Conservation (phyloP, 2,113 vertebrate species). For the Hemiscyllium ocellatum region DNA sequence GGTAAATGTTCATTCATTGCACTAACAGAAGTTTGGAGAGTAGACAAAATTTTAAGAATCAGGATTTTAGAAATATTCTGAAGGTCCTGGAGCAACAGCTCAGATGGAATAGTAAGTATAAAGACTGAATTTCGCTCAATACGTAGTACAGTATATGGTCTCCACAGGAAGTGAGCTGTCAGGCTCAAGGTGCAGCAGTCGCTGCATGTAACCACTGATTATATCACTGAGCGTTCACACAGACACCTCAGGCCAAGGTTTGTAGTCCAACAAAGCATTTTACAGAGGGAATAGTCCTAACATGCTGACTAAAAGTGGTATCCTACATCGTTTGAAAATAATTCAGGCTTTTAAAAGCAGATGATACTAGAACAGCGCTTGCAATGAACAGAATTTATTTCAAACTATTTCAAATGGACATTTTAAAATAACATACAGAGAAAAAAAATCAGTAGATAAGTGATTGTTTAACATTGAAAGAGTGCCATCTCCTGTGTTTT, state of each 20-base stretch:
- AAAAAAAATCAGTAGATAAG: background rate
- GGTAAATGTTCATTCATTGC: background rate
- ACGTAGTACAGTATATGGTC: background rate
- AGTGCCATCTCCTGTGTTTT: constrained; percentile 31
- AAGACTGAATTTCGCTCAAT: background rate
- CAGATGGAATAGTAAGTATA: background rate
- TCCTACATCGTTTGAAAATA: background rate
- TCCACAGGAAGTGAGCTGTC: background rate
- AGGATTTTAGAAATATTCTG: background rate
- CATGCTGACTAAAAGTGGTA: background rate
- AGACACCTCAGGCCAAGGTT: background rate
- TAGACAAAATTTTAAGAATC: background rate
- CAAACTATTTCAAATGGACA: background rate
- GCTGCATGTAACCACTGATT: background rate
- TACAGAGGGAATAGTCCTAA: background rate
- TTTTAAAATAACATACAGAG: background rate
- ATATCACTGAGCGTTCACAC: background rate
- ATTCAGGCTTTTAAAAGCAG: background rate
- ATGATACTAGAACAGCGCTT: background rate
- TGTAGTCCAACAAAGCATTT: constrained; percentile 11
- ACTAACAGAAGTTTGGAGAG: background rate
- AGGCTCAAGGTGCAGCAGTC: background rate
- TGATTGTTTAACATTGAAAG: background rate
- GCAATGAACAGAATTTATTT: constrained; percentile 12
- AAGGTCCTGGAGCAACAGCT: background rate